phyloP scores from a whole-genome alignment of 2,888 invertebrate species.

The Theretra japonica region DNA sequence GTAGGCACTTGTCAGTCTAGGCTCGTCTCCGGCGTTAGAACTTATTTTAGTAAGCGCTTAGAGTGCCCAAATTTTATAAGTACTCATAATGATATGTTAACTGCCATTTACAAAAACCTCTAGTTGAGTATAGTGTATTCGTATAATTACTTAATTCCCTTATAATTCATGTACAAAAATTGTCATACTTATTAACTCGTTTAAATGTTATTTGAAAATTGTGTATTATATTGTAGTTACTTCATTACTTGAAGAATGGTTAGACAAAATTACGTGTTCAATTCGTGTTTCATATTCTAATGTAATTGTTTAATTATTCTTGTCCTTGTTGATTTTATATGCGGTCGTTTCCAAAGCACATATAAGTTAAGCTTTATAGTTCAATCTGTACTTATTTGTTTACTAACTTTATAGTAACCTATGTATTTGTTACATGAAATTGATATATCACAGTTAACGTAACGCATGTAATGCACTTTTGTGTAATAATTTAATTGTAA shows the following conservation, averaged over 20 bases:
- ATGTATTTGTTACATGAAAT: conserved; percentile 62
- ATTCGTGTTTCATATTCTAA: conserved; percentile 33
- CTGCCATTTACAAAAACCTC: conserved; percentile 10
- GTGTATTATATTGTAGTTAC: conserved; percentile 9
- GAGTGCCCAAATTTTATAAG: conserved; percentile 4
- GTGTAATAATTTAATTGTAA: conserved; percentile 65
- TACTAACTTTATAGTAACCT: conserved; percentile 58
- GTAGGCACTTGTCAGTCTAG: background rate
- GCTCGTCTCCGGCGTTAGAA: background rate
- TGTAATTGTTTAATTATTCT: conserved; percentile 32
- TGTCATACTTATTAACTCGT: conserved; percentile 1
- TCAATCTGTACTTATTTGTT: conserved; percentile 65
- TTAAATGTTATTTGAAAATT: conserved; percentile 14
- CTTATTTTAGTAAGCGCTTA: background rate
- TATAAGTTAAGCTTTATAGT: conserved; percentile 58
- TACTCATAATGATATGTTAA: background rate
- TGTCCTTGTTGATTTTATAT: conserved; percentile 46
- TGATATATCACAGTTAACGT: conserved; percentile 56
- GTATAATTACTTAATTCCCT: background rate
- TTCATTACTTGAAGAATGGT: background rate
- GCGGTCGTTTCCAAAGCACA: conserved; percentile 59
- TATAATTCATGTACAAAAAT: conserved; percentile 4
- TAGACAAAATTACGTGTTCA: conserved; percentile 29
- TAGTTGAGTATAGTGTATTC: background rate
- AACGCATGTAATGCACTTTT: conserved; percentile 75